These are phyloP conservation scores for Papilio protenor DNA, from an alignment of 2,888 invertebrate species.

Conservation along the genomic window DNA sequence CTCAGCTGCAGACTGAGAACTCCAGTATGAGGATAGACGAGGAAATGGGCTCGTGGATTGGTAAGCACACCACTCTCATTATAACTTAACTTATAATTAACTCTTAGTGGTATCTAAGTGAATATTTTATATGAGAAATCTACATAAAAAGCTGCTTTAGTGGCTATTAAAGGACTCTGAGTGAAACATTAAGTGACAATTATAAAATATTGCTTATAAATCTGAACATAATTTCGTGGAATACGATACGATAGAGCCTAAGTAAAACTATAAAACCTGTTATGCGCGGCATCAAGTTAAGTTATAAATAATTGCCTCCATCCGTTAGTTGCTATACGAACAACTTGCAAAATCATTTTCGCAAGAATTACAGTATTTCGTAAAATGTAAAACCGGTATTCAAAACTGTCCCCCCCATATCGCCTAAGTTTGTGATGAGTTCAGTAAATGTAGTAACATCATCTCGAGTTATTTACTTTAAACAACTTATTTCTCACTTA, in stretches of 20 bases:
- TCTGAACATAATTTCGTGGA: not conserved
- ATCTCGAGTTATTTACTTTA: not conserved
- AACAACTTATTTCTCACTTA: not conserved
- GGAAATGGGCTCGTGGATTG: slow-evolving; percentile 91
- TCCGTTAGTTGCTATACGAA: not conserved
- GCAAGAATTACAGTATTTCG: not conserved
- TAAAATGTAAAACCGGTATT: not conserved
- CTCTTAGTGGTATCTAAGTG: not conserved
- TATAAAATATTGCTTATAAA: not conserved
- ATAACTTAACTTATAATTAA: not conserved
- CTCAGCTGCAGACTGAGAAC: slow-evolving; percentile 86
- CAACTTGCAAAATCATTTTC: not conserved
- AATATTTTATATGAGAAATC: not conserved
- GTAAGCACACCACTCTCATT: slow-evolving; percentile 66
- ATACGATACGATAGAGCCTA: not conserved
- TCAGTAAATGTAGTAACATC: not conserved
- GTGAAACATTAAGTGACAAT: not conserved
- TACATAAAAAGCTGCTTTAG: not conserved
- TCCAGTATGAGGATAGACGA: slow-evolving; percentile 86
- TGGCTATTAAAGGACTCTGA: not conserved
- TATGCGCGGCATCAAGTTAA: not conserved
- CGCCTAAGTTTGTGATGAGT: not conserved
- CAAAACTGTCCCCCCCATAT: too few species aligned
- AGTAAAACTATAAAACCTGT: not conserved
- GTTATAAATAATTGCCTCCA: slow-evolving; percentile 13